Conservation (phyloP, 1,140 invertebrate genomes). For the Condylostylus longicornis region DNA sequence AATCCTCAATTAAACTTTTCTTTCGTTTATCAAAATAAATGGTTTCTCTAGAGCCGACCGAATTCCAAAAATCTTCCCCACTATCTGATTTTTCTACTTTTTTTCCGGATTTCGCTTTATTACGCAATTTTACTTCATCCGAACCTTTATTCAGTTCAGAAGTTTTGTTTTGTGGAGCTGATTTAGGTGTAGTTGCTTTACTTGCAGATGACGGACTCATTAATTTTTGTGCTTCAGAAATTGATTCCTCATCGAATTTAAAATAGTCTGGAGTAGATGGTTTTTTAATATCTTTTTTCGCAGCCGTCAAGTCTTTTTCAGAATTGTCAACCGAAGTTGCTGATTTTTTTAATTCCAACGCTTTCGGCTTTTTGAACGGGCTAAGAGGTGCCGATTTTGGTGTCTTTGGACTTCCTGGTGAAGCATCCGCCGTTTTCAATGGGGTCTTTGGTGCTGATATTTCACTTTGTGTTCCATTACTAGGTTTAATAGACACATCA, state of each 20-base stretch:
- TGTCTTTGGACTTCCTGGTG: too few species aligned
- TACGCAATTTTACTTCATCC: conserved; percentile 6
- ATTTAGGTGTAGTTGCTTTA: neutral
- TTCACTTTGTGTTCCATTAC: too few species aligned
- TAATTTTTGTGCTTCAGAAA: conserved; percentile 4
- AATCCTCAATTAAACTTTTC: conserved; percentile 14
- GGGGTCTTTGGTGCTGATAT: too few species aligned
- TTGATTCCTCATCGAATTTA: conserved; percentile 19
- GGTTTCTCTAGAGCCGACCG: conserved; percentile 25
- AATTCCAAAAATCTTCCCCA: conserved; percentile 29
- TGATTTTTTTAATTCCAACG: conserved; percentile 10
- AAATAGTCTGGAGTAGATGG: conserved; percentile 22
- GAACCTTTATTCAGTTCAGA: conserved; percentile 6
- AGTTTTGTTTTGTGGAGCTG: conserved; percentile 5
- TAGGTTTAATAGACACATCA: too few species aligned
- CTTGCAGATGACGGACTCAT: conserved; percentile 1
- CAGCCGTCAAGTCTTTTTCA: conserved; percentile 12
- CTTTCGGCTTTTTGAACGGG: conserved; percentile 1
- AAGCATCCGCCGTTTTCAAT: too few species aligned
- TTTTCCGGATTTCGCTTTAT: conserved; percentile 20
- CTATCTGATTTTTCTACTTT: conserved; percentile 23
- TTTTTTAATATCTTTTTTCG: too few species aligned
- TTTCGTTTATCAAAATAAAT: conserved; percentile 29
- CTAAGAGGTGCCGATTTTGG: too few species aligned
- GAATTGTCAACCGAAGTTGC: conserved; percentile 14